A percentile compares a stretch with the other conserved stretches of the same genome.
phyloP scores from a whole-genome alignment of 2,888 invertebrate genomes.

The Conus canariensis region DNA sequence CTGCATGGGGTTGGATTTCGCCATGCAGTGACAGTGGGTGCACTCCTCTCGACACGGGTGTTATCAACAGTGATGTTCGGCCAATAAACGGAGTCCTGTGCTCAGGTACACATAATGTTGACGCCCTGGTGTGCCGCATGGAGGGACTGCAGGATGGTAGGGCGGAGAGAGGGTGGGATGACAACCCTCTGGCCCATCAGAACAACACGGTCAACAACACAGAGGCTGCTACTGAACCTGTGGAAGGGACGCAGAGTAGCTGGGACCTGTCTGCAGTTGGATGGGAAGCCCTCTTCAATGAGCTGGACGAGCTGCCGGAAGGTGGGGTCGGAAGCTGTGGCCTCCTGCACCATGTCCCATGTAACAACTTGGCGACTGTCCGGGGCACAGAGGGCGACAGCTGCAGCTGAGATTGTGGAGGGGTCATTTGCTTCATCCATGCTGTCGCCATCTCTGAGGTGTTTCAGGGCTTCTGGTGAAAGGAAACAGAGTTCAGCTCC shows the following conservation, averaged over 20 bases:
- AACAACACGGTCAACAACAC: conserved; percentile 45
- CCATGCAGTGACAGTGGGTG: conserved; percentile 52
- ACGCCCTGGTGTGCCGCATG: conserved; percentile 62
- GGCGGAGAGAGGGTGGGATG: conserved; percentile 56
- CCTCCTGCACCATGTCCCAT: no score
- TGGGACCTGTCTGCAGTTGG: not conserved
- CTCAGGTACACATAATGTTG: conserved; percentile 54
- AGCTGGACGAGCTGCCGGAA: conserved; percentile 23
- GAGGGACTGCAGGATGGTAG: conserved; percentile 48
- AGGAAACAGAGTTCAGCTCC: not conserved
- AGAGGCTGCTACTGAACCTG: no score
- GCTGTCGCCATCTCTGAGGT: no score
- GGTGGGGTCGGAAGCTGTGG: conserved; percentile 42
- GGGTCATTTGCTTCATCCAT: not conserved
- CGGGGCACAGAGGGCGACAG: not conserved
- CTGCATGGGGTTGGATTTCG: conserved; percentile 56
- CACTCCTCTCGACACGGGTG: conserved; percentile 33
- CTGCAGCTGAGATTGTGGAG: not conserved
- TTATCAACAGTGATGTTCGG: conserved; percentile 44
- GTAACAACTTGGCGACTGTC: not conserved
- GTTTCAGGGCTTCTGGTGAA: not conserved
- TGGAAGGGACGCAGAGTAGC: no score
- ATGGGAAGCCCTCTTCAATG: conserved; percentile 47
- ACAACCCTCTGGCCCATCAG: conserved; percentile 57
- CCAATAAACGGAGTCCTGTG: conserved; percentile 61